Evolutionary conservation across 2,888 invertebrate species (phyloP).

Genomic region (Allolobophora icterica): DNA sequence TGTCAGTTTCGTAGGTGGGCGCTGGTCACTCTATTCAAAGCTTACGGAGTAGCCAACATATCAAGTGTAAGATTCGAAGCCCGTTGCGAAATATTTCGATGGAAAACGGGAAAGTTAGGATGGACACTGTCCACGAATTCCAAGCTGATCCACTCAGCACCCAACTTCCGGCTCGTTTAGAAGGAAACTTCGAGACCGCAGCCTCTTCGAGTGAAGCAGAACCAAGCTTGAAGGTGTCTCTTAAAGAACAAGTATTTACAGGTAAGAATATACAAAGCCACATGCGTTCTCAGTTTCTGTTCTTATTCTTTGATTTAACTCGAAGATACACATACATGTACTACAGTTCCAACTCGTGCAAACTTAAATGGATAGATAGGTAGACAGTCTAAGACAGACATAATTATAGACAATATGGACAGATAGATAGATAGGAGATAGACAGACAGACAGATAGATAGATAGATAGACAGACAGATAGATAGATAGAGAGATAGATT

Average conservation of each 20-base stretch:
- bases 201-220: not conserved
- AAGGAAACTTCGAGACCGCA: not conserved
- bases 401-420: not conserved
- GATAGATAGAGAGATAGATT: too few relatives aligned
- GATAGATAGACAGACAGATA: too few relatives aligned
- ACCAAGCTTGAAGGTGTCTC: not conserved
- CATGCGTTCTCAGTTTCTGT: not conserved
- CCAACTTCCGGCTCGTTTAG: not conserved
- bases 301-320: not conserved
- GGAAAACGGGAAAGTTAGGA: not conserved
- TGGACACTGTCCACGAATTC: not conserved
- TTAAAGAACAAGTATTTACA: not conserved
- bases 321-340: not conserved
- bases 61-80: not conserved
- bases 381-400: not conserved
- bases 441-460: not conserved
- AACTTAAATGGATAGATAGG: not conserved
- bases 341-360: not conserved
- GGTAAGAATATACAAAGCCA: not conserved
- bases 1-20: not conserved
- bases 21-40: not conserved
- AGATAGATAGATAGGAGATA: not conserved
- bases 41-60: not conserved
- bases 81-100: not conserved
- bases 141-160: not conserved